These are phyloP conservation scores for Brenthis daphne DNA, from an alignment of 2,888 invertebrate genomes.

Conservation along the genomic window DNA sequence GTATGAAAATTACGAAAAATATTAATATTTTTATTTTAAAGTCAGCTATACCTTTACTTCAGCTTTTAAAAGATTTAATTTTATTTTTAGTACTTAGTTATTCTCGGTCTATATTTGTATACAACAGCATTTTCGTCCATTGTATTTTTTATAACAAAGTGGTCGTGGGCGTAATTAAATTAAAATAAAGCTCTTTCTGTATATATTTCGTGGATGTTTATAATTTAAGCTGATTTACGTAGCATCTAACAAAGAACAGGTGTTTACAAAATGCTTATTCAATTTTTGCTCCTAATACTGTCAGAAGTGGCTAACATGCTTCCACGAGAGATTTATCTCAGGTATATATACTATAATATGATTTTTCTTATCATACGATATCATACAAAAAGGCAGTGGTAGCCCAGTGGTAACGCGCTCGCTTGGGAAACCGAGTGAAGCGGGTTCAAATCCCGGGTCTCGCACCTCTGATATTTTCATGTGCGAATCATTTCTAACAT, in stretches of 20 bases:
- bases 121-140: neutral
- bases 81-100: too few relatives aligned
- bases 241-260: constrained; percentile 26
- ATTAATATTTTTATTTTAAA: too few relatives aligned
- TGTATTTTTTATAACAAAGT: neutral
- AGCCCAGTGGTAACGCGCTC: too few relatives aligned
- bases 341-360: neutral
- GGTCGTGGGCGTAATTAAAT: neutral
- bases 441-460: too few relatives aligned
- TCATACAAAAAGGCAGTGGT: too few relatives aligned
- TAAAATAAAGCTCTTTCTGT: constrained; percentile 9
- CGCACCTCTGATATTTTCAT: too few relatives aligned
- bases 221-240: constrained; percentile 26
- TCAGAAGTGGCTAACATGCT: constrained; percentile 1
- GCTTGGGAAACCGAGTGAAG: too few relatives aligned
- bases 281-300: constrained; percentile 17
- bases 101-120: neutral
- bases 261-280: constrained; percentile 19
- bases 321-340: constrained; percentile 1
- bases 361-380: too few relatives aligned
- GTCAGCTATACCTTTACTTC: too few relatives aligned
- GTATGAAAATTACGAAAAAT: too few relatives aligned
- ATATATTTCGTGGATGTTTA: constrained; percentile 7
- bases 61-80: too few relatives aligned
- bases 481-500: too few relatives aligned